These are phyloP conservation scores for Dryomyza anilis DNA, from an alignment of 2,888 invertebrate genomes.

Conservation along the genomic window DNA sequence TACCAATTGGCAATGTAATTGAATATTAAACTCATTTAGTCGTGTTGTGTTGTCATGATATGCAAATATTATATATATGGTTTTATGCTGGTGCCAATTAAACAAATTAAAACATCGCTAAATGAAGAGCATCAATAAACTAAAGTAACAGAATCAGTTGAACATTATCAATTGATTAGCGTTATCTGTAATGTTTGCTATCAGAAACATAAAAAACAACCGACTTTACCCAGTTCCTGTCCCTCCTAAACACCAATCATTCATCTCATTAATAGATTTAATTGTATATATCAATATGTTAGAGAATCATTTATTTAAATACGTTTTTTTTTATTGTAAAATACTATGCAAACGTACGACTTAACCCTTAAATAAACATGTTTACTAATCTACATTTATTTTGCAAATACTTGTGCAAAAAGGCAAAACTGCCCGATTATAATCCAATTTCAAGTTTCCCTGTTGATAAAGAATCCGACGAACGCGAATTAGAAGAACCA, in stretches of 20 bases:
- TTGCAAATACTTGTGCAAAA: constrained; percentile 34
- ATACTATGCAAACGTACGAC: background rate
- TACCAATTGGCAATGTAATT: constrained; percentile 31
- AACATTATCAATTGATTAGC: background rate
- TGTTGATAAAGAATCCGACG: constrained; percentile 62
- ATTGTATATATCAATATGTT: constrained; percentile 1
- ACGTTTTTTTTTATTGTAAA: constrained; percentile 15
- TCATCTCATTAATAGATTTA: constrained; percentile 33
- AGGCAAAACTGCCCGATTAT: constrained; percentile 64
- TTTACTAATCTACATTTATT: constrained; percentile 25
- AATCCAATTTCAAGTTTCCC: constrained; percentile 63
- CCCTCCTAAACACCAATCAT: constrained; percentile 31
- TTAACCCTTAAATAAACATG: constrained; percentile 29
- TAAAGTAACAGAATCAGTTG: too few relatives aligned
- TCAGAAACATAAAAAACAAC: background rate
- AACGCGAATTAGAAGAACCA: constrained; percentile 76
- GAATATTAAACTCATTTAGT: constrained; percentile 25
- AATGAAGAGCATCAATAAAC: too few relatives aligned
- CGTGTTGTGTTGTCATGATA: background rate
- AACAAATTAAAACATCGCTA: too few relatives aligned
- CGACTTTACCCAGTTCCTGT: constrained; percentile 21
- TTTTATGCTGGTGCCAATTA: too few relatives aligned
- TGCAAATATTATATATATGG: background rate
- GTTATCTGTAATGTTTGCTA: background rate
- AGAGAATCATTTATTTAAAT: constrained; percentile 16